Conservation (phyloP, 2,888 invertebrate genomes). For the Meghimatium bilineatum region DNA sequence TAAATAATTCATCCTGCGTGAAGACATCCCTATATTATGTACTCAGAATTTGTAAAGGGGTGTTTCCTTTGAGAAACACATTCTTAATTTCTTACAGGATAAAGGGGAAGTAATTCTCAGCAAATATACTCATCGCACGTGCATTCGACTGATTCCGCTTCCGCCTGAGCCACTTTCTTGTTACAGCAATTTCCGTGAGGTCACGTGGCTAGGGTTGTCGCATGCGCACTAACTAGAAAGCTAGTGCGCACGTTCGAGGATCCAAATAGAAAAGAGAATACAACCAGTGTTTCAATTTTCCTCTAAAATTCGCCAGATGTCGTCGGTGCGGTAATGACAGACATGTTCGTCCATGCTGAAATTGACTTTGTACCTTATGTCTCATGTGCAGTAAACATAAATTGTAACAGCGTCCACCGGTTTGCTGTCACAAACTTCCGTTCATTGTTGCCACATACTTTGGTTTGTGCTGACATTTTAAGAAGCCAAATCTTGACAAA, state of each 20-base stretch:
- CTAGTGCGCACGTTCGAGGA: slow-evolving; percentile 21
- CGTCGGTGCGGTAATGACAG: slow-evolving; percentile 2
- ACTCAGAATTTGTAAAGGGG: slow-evolving; percentile 4
- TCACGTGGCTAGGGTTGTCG: slow-evolving; percentile 25
- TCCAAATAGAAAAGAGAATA: neutral
- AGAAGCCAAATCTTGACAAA: neutral
- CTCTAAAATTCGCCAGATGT: slow-evolving; percentile 28
- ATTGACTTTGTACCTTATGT: slow-evolving; percentile 5
- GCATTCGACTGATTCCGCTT: slow-evolving; percentile 26
- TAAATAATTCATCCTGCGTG: neutral
- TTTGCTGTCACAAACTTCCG: neutral
- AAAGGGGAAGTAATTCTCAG: slow-evolving; percentile 41
- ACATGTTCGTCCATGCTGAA: neutral
- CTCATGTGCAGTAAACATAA: neutral
- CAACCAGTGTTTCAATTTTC: slow-evolving; percentile 17
- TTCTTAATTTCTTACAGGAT: slow-evolving; percentile 5
- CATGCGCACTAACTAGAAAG: slow-evolving; percentile 29
- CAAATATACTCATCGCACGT: slow-evolving; percentile 46
- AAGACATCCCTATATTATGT: slow-evolving; percentile 10
- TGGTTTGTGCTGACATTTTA: neutral
- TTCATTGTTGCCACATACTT: slow-evolving; percentile 15
- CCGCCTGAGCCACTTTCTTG: slow-evolving; percentile 46
- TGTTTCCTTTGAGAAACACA: slow-evolving; percentile 14
- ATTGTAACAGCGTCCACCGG: neutral
- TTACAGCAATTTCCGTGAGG: slow-evolving; percentile 47